Conservation (phyloP, 2,888 invertebrate genomes). For the Synergus japonicus region DNA sequence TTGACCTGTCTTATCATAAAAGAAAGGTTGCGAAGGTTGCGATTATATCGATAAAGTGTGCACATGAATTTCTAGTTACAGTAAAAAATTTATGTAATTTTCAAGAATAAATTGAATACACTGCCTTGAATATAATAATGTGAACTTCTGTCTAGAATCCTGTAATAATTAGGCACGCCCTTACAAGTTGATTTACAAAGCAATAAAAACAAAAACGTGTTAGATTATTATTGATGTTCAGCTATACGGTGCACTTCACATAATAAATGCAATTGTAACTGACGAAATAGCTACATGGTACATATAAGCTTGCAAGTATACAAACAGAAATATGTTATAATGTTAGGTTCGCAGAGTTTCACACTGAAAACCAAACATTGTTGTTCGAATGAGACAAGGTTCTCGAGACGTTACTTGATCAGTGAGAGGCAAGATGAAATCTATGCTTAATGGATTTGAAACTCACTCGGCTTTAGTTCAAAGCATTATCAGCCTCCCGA, state of each 20-base stretch:
- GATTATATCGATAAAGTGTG: too few relatives aligned
- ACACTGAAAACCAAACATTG: conserved; percentile 24
- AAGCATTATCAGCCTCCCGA: neutral
- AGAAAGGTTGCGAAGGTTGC: too few relatives aligned
- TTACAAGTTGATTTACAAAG: neutral
- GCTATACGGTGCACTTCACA: conserved; percentile 15
- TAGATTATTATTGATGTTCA: conserved; percentile 29
- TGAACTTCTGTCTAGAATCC: neutral
- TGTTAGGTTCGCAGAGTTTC: conserved; percentile 6
- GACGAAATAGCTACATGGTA: conserved; percentile 8
- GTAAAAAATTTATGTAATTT: too few relatives aligned
- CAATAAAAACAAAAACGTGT: conserved; percentile 8
- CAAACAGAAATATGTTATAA: too few relatives aligned
- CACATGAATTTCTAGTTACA: too few relatives aligned
- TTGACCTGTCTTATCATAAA: too few relatives aligned
- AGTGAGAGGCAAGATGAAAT: conserved; percentile 31
- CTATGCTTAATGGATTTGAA: conserved; percentile 22
- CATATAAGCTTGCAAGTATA: neutral
- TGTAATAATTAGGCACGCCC: conserved; percentile 9
- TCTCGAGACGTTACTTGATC: neutral
- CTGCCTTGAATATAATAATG: neutral
- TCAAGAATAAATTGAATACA: too few relatives aligned
- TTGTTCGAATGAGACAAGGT: conserved; percentile 17
- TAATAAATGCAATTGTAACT: conserved; percentile 29
- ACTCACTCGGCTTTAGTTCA: neutral